Evolutionary conservation across 2,797 vertebrate species (phyloP).

Genomic region (Tarsius wallacei): DNA sequence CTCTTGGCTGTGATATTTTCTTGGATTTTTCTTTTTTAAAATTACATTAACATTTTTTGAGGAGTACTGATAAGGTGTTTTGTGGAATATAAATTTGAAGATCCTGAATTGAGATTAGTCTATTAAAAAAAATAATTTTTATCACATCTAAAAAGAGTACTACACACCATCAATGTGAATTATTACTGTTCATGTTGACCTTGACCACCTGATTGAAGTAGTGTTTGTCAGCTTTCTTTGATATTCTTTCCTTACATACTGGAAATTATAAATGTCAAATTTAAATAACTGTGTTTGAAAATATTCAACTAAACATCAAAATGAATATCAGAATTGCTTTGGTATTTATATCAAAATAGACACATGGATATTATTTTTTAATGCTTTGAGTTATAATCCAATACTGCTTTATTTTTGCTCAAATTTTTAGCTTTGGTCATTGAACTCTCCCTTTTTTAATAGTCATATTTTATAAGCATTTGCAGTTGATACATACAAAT

Average conservation of each 20-base stretch:
- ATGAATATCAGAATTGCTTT: neutral
- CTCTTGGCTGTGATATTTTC: neutral
- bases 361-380: neutral
- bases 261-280: neutral
- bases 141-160: neutral
- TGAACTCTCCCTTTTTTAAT: neutral
- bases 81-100: neutral
- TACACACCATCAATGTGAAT: neutral
- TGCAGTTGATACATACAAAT: neutral
- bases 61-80: neutral
- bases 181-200: neutral
- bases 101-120: neutral
- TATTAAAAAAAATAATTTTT: neutral
- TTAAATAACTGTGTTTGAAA: neutral
- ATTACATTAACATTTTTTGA: neutral
- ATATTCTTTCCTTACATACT: neutral
- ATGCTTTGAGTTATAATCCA: neutral
- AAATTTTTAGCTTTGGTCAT: neutral
- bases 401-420: neutral
- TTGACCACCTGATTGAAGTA: neutral
- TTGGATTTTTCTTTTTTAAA: slow-evolving; percentile 5
- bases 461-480: neutral
- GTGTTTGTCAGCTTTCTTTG: neutral
- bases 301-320: neutral
- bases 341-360: neutral